A percentile compares a stretch with the other conserved stretches of the same genome.
These are phyloP conservation scores for Gallinago nigripennis DNA, from an alignment of 2,797 vertebrate genomes.

Conservation along the genomic window DNA sequence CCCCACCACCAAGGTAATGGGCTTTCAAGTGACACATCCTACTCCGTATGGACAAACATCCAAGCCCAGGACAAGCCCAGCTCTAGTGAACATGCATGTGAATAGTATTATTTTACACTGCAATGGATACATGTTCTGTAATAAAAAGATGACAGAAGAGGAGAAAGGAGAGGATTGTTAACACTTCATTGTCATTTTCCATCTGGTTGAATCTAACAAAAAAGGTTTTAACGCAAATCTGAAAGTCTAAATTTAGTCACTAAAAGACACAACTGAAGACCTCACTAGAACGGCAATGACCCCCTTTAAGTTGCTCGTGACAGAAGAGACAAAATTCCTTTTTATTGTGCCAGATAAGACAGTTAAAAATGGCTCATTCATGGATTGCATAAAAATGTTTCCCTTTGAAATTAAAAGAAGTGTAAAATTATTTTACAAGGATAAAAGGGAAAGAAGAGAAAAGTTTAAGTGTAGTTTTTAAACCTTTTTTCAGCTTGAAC, in stretches of 20 bases:
- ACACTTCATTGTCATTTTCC: slow-evolving; percentile 24
- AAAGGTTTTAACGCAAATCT: not conserved
- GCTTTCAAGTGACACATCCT: not conserved
- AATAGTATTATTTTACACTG: not conserved
- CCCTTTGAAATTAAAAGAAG: not conserved
- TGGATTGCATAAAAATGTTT: not conserved
- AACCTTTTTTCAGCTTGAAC: not conserved
- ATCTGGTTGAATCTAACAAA: slow-evolving; percentile 13
- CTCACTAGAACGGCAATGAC: not conserved
- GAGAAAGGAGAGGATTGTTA: not conserved
- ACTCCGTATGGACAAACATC: not conserved
- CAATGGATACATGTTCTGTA: not conserved
- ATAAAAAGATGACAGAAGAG: not conserved
- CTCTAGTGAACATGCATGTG: not conserved
- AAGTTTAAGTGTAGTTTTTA: not conserved
- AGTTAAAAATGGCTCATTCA: not conserved
- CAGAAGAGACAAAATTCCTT: not conserved
- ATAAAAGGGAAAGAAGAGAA: not conserved
- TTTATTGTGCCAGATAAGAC: not conserved
- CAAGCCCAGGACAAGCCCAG: not conserved
- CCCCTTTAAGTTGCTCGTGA: not conserved
- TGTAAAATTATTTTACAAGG: not conserved
- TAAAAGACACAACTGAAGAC: not conserved
- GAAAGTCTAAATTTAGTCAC: not conserved
- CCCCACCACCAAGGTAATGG: accelerated